Evolutionary conservation across 2,888 invertebrate genomes (phyloP), one percentile per base, ranked within the genome.

Genomic region (Eulithis prunata): DNA sequence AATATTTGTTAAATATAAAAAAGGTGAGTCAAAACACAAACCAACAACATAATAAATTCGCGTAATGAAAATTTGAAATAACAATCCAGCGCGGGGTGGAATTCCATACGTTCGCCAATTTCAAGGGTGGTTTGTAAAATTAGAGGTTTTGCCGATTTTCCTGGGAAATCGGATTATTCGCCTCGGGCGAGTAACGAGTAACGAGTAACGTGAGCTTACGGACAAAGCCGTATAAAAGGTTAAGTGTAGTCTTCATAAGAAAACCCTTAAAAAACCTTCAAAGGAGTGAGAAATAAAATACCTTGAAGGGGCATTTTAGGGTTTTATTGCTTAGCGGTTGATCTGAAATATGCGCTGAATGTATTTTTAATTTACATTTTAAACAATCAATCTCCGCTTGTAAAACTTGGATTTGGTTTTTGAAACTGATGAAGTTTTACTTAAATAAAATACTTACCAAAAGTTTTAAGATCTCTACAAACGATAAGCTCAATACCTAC

Each of bases 21-120:
- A 32, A 8, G 43, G 10, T 49, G 41, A 38, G 12, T 41, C n/a
- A 56, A 60, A 63, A 57, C 45, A 51, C 47, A 41, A 54, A 32
- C 52, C 38, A 10, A 47, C 12, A 49, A 51, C 21, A 63, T 55
- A 49, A 66, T 56, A 60, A 56, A 59, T 59, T 62, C 21, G 13
- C 56, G 53, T 57, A 49, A 67, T 64, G 56, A 61, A 54, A 64
- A 57, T 67, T 63, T 53, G 46, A 46, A 59, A 66, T 62, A 56
- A 57, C 66, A 62, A 62, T 21, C 43, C 46, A 38, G 45, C 45
- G 47, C 28, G 21, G 63, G 68, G 66, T 71, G 68, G 63, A 70
- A 70, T 72, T 71, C 62, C 72, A 71, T 69, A 71, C 69, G 64
- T 57, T 67, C 53, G 51, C 64, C 65, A 60, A 68, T 70, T 73